Conservation (phyloP, 2,113 vertebrate species). For the Galbula dea region DNA sequence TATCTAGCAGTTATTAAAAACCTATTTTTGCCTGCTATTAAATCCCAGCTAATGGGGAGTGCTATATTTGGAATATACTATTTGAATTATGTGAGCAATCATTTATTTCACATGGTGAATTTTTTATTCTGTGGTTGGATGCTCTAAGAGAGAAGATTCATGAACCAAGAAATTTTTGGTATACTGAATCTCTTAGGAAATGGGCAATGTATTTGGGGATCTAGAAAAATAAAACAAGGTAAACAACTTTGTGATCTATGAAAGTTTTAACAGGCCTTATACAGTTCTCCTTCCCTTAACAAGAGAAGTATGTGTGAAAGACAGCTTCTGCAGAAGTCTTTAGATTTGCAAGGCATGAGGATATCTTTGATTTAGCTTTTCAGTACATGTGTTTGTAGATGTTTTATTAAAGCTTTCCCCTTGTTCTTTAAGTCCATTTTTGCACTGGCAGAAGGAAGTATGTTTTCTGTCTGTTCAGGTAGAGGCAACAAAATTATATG, state of each 20-base stretch:
- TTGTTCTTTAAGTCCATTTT: background rate
- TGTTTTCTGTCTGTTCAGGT: background rate
- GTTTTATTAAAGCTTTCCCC: background rate
- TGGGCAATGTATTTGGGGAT: background rate
- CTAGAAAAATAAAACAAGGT: background rate
- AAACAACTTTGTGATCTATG: background rate
- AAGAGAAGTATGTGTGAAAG: background rate
- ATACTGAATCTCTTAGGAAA: background rate
- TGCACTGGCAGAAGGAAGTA: background rate
- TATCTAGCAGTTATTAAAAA: background rate
- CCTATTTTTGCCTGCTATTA: background rate
- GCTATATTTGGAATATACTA: background rate
- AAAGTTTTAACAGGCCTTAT: background rate
- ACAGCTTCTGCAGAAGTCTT: background rate
- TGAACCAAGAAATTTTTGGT: background rate
- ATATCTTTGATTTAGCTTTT: background rate
- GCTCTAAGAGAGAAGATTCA: background rate
- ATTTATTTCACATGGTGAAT: background rate
- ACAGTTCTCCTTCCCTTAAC: rapidly evolving
- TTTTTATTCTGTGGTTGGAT: background rate
- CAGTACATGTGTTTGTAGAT: background rate
- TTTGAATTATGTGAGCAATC: background rate
- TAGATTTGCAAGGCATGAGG: background rate
- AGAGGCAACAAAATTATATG: background rate
- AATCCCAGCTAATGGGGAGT: background rate